Evolutionary conservation across 37 sponge, comb jelly and placozoan species (phyloP).

Genomic region (Petrosia ficiformis): DNA sequence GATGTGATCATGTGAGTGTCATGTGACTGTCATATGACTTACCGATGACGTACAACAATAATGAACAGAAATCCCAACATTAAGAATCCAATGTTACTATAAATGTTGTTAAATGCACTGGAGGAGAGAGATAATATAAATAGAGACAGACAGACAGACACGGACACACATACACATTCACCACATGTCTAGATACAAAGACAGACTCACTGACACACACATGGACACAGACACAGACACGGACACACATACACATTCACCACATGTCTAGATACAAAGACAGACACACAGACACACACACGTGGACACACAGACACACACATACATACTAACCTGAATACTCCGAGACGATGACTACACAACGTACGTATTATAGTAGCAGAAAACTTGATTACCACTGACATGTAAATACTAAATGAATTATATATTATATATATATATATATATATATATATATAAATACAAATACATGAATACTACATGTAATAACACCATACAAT

Average conservation of each 20-base stretch:
- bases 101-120: constrained; percentile 77
- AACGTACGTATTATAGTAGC: constrained; percentile 89
- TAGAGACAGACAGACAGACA: no score
- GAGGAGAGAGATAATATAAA: not conserved
- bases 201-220: no score
- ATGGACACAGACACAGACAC: no score
- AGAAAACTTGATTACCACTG: constrained; percentile 87
- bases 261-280: no score
- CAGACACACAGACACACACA: no score
- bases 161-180: no score
- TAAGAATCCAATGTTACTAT: constrained; percentile 80
- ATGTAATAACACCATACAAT: no score
- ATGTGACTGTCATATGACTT: not conserved
- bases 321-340: constrained; percentile 9
- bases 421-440: constrained; percentile 26
- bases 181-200: no score
- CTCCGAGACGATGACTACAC: constrained; percentile 69
- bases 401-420: constrained; percentile 48
- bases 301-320: constrained; percentile 4
- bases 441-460: no score
- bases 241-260: no score
- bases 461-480: not conserved
- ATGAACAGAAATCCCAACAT: constrained; percentile 73
- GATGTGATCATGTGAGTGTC: not conserved
- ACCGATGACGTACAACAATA: constrained; percentile 19